Base-by-base conservation (phyloP, 1,140 invertebrate genomes). In the Bombyx mori region DNA sequence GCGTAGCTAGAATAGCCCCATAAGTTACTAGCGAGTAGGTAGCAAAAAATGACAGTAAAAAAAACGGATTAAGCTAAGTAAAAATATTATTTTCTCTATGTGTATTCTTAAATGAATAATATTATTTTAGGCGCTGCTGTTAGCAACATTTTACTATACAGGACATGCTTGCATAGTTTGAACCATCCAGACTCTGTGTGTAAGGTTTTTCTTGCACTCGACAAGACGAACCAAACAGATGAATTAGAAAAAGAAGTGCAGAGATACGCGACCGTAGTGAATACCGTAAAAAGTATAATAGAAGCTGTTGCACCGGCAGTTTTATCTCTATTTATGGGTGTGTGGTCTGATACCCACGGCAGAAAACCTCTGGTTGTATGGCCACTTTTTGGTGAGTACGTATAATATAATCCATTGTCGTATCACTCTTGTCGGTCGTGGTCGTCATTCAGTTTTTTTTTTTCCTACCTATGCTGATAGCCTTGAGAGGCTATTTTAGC, bases 281-380 rank as follows among this genome's bases (percentile, higher is more conserved):
- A 89, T 10, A 90, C 91, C 63, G 77, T 88, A 0, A 89, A 89
- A 61, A 89, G 88, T 12, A 75, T 92, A 0, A 67, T 94, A 42
- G 90, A 92, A 65, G 90, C 89, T 47, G 77, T 93, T 59, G 82
- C 91, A 45, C 91, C 92, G 2, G 90, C 92, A 0, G 60, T 93
- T 7, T 74, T 93, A 5, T 90, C 91, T 22, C 76, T 93, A 1
- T 93, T 93, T 65, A 72, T 94, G 22, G 93, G 93, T 43, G 91
- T 92, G 6, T 94, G 93, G 93, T 94, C 92, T 60, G 93, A 94
- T 72, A 89, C 86, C 51, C 89, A 93, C 80, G 93, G 93, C 48
- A 89, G 93, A n/a, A 93, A 92, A 71, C 92, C 92, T 7, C 69
- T 94, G 53, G 69, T 94, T 18, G 70, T 93, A 6, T 87, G 84